Evolutionary conservation across 1,140 invertebrate genomes (phyloP), one percentile per base, ranked within the genome.

Genomic region (Lepidurus arcticus): DNA sequence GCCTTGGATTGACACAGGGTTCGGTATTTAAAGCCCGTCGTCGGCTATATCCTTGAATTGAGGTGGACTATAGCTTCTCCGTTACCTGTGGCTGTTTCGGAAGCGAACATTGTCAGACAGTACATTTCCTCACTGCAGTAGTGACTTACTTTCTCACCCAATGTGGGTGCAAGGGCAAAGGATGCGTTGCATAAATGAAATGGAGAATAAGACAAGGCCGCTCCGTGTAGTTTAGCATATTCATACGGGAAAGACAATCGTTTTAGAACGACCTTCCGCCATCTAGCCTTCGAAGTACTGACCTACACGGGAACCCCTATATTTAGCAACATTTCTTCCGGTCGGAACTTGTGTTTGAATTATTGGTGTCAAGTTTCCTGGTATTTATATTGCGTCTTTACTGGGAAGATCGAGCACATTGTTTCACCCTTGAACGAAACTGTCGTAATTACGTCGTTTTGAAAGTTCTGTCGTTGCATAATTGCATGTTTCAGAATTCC

Each of bases 111-210:
- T 13, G n/a, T 65, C 16, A 13, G 53, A 16, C 53, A 1, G 53
- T 7, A 21, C 7, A 65, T 65, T 65, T 65, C 53, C 53, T 4
- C 53, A 65, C n/a, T 21, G 13, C n/a, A 16, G n/a, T 13, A 65
- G 53, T 5, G 53, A 65, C 53, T 13, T 65, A 21, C 4, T 7
- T 16, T 7, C 21, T 13, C 16, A 21, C 13, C 16, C n/a, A 13
- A 65, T 65, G 53, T 65, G 53, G 53, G 53, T 65, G 53, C 53
- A 65, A 65, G 53, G 53, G 53, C 53, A 65, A 65, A 9, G 53
- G n/a, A 65, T 65, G 53, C 53, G 53, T 13, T 16, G 21, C 53
- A 65, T 10, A 65, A 9, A 21, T 65, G 53, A 65, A 65, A 21
- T 21, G 21, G 53, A 65, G 16, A 9, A 65, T 65, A 21, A 65